phyloP scores from a whole-genome alignment of 2,888 invertebrate genomes.

The Stenichneumon culpator region DNA sequence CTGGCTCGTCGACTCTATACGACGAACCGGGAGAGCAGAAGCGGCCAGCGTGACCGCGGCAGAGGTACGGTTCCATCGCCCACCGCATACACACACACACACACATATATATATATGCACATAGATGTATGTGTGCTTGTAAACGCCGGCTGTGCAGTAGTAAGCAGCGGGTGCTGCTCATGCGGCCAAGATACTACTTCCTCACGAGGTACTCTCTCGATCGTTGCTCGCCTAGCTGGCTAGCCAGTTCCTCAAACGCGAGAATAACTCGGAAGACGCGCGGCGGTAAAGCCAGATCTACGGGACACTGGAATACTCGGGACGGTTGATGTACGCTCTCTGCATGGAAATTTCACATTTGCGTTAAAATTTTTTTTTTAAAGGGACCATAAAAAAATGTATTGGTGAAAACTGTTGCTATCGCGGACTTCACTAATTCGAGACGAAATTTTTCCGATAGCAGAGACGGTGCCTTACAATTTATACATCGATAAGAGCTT shows the following conservation, averaged over 20 bases:
- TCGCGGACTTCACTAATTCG: too few species aligned
- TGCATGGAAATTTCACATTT: too few species aligned
- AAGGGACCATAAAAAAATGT: too few species aligned
- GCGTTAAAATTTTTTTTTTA: too few species aligned
- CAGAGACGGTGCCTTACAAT: too few species aligned
- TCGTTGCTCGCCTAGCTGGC: background rate
- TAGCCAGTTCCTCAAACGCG: background rate
- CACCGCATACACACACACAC: too few species aligned
- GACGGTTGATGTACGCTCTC: background rate
- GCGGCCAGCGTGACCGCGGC: conserved; percentile 27
- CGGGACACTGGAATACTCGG: background rate
- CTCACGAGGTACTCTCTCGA: background rate
- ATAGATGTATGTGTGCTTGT: background rate
- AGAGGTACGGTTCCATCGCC: background rate
- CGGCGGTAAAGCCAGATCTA: background rate
- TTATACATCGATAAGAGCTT: too few species aligned
- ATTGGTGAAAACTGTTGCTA: too few species aligned
- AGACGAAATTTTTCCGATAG: too few species aligned
- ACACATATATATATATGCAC: too few species aligned
- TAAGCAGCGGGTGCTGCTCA: background rate
- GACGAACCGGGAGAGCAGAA: conserved; percentile 3
- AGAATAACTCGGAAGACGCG: background rate
- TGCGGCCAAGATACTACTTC: conserved; percentile 2
- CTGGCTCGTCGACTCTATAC: conserved; percentile 2
- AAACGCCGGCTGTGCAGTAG: background rate